phyloP scores from a whole-genome alignment of 2,113 vertebrate genomes.

The Callipepla squamata region DNA sequence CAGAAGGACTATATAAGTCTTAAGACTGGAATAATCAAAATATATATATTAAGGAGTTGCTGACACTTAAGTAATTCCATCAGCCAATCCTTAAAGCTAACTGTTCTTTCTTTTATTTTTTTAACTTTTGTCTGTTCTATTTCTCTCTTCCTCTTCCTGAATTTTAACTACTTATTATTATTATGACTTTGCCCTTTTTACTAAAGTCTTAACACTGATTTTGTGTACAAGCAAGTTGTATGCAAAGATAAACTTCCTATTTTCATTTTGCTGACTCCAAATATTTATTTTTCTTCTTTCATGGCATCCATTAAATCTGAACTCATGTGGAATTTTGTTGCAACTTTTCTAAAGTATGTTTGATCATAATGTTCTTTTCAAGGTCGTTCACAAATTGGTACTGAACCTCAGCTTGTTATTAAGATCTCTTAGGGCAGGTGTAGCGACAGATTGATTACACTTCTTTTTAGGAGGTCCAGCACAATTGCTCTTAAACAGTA shows the following conservation, averaged over 20 bases:
- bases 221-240: background rate
- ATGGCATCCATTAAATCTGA: background rate
- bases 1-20: background rate
- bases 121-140: background rate
- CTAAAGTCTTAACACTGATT: background rate
- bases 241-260: background rate
- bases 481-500: background rate
- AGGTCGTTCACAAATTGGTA: background rate
- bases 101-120: background rate
- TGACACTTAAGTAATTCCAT: background rate
- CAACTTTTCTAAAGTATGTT: background rate
- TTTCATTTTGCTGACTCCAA: background rate
- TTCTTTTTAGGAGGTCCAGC: slow-evolving; percentile 5
- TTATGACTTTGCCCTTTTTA: background rate
- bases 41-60: background rate
- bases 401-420: background rate
- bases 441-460: background rate
- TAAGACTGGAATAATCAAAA: background rate
- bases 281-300: background rate
- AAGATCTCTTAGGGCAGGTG: background rate
- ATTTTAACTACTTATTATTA: background rate
- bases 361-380: slow-evolving; percentile 6
- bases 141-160: background rate
- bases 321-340: background rate
- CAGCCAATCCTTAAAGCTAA: background rate